phyloP scores from a whole-genome alignment of 2,888 invertebrate species.

The Hylaea fasciaria region DNA sequence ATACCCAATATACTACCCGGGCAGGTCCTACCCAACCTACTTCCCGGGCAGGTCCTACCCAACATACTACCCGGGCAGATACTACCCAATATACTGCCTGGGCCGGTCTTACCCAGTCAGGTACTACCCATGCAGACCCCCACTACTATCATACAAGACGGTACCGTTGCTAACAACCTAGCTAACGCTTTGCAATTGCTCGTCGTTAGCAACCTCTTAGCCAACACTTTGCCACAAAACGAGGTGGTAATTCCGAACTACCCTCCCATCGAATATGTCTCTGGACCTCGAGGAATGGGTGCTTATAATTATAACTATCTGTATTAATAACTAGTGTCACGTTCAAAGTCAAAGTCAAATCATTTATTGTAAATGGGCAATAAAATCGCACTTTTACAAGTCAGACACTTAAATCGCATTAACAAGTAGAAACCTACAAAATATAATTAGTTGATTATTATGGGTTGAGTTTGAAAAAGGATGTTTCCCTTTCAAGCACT shows the following conservation, averaged over 20 bases:
- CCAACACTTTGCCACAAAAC: constrained; percentile 57
- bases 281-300: constrained; percentile 23
- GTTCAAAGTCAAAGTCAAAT: no score
- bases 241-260: constrained; percentile 45
- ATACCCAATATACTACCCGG: constrained; percentile 40
- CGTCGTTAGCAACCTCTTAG: constrained; percentile 69
- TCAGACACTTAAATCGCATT: no score
- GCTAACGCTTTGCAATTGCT: constrained; percentile 72
- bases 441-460: no score
- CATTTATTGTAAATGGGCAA: no score
- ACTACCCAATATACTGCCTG: constrained; percentile 9
- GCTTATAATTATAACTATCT: constrained; percentile 50
- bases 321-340: constrained; percentile 41
- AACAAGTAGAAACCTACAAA: no score
- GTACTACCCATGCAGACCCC: constrained; percentile 11
- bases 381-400: no score
- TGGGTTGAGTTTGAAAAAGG: no score
- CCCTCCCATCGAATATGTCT: constrained; percentile 38
- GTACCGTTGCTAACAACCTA: constrained; percentile 69
- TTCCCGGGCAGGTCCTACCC: constrained; percentile 39
- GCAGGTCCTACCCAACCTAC: constrained; percentile 27
- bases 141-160: constrained; percentile 66
- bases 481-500: no score
- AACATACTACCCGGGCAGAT: constrained; percentile 17
- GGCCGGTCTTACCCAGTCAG: constrained; percentile 11